A percentile compares a stretch with the other conserved stretches of the same genome.
Evolutionary conservation across 2,797 vertebrate species (phyloP).

Genomic region (Mycteria americana): DNA sequence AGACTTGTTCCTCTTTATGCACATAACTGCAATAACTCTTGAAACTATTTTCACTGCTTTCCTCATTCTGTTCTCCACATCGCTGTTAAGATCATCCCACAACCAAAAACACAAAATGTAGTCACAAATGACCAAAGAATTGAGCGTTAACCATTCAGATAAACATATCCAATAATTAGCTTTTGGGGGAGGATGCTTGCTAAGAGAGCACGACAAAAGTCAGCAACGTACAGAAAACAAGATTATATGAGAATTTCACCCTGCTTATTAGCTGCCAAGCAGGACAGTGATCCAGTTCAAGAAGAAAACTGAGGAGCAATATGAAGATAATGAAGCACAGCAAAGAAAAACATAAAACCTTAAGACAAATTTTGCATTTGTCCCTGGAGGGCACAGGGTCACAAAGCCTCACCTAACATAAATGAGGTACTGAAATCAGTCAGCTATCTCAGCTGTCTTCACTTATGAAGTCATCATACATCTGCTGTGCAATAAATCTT

Average conservation of each 20-base stretch:
- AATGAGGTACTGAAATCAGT: conserved; percentile 1
- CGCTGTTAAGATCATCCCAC: not conserved
- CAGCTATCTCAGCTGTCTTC: conserved; percentile 48
- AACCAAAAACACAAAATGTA: not conserved
- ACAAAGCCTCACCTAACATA: conserved; percentile 28
- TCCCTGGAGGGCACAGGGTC: conserved; percentile 9
- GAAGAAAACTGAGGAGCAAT: not conserved
- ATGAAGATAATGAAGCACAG: conserved; percentile 1
- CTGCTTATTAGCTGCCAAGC: not conserved
- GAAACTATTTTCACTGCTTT: not conserved
- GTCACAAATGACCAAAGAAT: not conserved
- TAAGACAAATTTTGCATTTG: not conserved
- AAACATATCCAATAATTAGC: not conserved
- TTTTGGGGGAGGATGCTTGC: not conserved
- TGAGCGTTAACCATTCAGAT: not conserved
- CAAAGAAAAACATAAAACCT: conserved; percentile 7
- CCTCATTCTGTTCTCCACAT: not conserved
- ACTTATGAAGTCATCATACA: not conserved
- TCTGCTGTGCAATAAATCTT: conserved; percentile 44
- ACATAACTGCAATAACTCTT: not conserved
- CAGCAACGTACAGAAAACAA: not conserved
- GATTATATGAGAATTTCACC: not conserved
- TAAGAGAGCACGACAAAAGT: not conserved
- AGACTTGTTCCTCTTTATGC: not conserved
- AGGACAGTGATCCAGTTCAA: not conserved